Conservation (phyloP, 2,797 vertebrate species). For the Chelonia mydas region DNA sequence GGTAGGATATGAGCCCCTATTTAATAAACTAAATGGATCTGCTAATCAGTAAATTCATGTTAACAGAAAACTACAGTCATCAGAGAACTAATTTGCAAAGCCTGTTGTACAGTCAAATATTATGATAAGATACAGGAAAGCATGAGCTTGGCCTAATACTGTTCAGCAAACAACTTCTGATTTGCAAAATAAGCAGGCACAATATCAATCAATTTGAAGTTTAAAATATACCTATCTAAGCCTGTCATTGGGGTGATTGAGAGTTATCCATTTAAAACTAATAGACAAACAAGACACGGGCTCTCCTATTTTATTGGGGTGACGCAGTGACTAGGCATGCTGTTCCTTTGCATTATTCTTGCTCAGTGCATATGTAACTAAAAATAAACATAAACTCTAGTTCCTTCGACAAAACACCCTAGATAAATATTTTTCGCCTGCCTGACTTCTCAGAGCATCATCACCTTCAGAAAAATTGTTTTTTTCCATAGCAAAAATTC, state of each 20-base stretch:
- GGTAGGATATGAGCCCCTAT: constrained; percentile 39
- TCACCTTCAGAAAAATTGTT: neutral
- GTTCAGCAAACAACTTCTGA: constrained; percentile 77
- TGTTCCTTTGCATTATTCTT: constrained; percentile 53
- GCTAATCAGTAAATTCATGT: constrained; percentile 70
- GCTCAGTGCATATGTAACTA: constrained; percentile 20
- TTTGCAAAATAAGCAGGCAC: constrained; percentile 73
- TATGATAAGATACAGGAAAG: constrained; percentile 65
- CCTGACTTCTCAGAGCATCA: neutral
- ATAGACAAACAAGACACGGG: constrained; percentile 65
- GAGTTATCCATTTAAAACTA: constrained; percentile 77
- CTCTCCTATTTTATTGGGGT: constrained; percentile 22
- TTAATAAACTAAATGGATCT: constrained; percentile 62
- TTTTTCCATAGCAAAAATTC: neutral
- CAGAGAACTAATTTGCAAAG: constrained; percentile 71
- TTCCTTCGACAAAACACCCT: constrained; percentile 31
- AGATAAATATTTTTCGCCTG: neutral
- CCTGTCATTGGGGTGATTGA: constrained; percentile 63
- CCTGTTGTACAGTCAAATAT: constrained; percentile 69
- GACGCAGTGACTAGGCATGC: constrained; percentile 17
- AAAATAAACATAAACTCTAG: constrained; percentile 48
- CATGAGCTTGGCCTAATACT: constrained; percentile 58
- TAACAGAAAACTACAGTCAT: constrained; percentile 70
- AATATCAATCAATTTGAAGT: constrained; percentile 62
- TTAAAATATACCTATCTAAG: constrained; percentile 71